phyloP scores from a whole-genome alignment of 2,888 invertebrate species.

The Chymomyza caudatula region DNA sequence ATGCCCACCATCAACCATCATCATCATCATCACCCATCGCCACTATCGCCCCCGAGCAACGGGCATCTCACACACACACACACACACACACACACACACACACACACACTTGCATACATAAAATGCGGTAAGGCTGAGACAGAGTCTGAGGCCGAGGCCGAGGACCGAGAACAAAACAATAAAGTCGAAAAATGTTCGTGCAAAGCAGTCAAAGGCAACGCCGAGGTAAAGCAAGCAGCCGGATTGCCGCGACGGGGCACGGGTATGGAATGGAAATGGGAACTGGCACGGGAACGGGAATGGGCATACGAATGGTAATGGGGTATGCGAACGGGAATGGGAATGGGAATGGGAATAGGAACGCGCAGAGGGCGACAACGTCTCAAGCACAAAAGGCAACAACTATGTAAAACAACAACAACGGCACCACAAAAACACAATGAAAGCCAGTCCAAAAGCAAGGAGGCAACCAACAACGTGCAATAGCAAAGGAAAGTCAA shows the following conservation, averaged over 20 bases:
- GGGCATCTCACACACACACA: background rate
- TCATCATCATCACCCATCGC: background rate
- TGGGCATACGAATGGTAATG: background rate
- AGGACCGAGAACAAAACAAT: background rate
- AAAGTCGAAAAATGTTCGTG: background rate
- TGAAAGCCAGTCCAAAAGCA: slow-evolving; percentile 1
- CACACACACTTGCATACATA: background rate
- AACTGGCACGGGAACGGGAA: background rate
- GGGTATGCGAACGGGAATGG: no score
- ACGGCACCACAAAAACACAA: background rate
- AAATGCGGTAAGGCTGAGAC: slow-evolving; percentile 1
- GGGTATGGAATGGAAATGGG: background rate
- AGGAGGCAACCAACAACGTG: slow-evolving; percentile 3
- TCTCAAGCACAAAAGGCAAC: slow-evolving; percentile 46
- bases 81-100: background rate
- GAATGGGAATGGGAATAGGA: background rate
- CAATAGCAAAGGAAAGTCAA: background rate
- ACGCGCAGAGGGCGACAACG: slow-evolving; percentile 13
- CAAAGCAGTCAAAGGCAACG: background rate
- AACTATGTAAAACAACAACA: slow-evolving; percentile 12
- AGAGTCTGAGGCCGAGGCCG: background rate
- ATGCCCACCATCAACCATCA: background rate
- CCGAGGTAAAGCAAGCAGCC: background rate
- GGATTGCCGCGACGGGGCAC: background rate
- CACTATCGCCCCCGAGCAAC: background rate